Base-by-base conservation (phyloP, 2,797 vertebrate species). In the Schizopygopsis pylzovi region DNA sequence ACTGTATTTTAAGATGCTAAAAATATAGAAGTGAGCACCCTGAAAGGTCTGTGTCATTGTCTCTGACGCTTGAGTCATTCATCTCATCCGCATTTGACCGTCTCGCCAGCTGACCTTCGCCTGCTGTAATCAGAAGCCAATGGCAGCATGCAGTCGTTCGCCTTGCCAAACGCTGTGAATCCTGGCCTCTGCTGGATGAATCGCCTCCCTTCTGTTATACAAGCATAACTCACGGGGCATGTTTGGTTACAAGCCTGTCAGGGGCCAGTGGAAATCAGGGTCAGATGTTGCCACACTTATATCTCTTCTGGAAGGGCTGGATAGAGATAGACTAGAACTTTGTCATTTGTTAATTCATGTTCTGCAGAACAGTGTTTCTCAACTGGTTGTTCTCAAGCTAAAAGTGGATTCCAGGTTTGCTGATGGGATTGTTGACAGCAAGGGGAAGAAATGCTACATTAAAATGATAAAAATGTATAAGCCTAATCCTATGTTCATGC, bases 101-200 rank as follows among this genome's bases (percentile, higher is more conserved):
- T 71, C 59, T 41, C 80, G 63, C 59, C 83, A 33, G 20, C 87
- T 86, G 86, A 87, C 88, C 87, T 90, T 90, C 83, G 72, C 43
- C 71, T 85, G 37, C 39, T 83, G 47, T 81, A 73, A 75, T 83
- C 78, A 81, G 83, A 41, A 65, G 45, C 72, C 72, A 79, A 71
- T 68, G 68, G 65, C 73, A 47, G 25, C 68, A 45, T 47, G 56
- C 41, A 75, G 59, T 77, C 37, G 54, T 67, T 84, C 73, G 79
- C 76, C 70, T 81, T 70, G 71, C 71, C 52, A 77, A 56, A 63
- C 73, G 56, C 77, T 89, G 89, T 89, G 90, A 67, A 39, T 91
- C 85, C 88, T 71, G 82, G 56, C 65, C 78, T 65, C 77, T 85
- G 37, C 73, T 28, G 83, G 71, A 87, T 85, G 67, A 33, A 90